Conservation (phyloP, 2,797 vertebrate species). For the Falco biarmicus region DNA sequence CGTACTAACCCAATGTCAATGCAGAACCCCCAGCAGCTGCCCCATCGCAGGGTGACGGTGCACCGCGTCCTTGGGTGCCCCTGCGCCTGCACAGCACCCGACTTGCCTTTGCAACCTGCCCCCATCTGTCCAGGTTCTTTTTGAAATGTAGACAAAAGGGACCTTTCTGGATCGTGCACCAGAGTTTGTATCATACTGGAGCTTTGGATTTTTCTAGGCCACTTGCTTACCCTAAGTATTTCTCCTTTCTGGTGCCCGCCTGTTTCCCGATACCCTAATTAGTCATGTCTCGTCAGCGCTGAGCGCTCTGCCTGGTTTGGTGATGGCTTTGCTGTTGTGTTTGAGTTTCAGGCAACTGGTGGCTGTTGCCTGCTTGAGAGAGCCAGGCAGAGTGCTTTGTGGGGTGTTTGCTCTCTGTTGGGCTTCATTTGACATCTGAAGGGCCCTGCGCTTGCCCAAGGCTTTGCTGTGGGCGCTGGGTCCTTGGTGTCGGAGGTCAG, state of each 20-base stretch:
- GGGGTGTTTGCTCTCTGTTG: fast-evolving
- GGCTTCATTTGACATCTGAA: background rate
- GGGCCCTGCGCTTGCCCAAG: background rate
- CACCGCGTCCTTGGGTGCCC: background rate
- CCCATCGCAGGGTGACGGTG: background rate
- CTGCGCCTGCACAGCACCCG: fast-evolving
- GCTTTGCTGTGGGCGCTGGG: fast-evolving
- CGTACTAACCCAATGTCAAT: fast-evolving
- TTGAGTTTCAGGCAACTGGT: background rate
- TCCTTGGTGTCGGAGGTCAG: fast-evolving
- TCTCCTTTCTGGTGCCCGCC: background rate
- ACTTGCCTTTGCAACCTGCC: background rate
- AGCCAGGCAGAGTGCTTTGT: background rate
- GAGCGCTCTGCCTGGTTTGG: background rate
- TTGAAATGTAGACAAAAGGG: fast-evolving
- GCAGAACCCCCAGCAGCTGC: background rate
- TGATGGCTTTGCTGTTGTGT: background rate
- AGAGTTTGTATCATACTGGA: background rate
- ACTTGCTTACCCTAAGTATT: background rate
- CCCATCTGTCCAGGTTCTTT: fast-evolving
- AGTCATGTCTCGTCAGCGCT: background rate
- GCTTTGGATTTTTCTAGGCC: background rate
- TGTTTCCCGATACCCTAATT: background rate
- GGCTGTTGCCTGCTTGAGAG: background rate
- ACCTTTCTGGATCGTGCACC: background rate